phyloP scores from a whole-genome alignment of 2,888 invertebrate species.

The Polydrusus pterygomalis region DNA sequence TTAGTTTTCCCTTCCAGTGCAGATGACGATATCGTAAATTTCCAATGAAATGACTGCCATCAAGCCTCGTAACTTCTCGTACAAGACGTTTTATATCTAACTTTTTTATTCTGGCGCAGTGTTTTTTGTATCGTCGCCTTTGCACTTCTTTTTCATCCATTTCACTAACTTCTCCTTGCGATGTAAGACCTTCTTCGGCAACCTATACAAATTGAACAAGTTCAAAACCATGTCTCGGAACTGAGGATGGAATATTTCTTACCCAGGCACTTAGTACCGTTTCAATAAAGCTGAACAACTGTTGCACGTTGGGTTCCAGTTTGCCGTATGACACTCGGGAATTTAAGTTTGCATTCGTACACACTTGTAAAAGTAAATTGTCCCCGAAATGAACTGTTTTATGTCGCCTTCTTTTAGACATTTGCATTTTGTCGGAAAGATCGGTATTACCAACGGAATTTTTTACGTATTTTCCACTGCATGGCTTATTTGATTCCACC shows the following conservation, averaged over 20 bases:
- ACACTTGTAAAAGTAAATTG: constrained; percentile 82
- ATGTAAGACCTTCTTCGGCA: constrained; percentile 82
- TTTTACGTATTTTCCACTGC: constrained; percentile 67
- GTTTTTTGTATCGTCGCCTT: constrained; percentile 77
- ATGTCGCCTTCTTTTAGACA: constrained; percentile 82
- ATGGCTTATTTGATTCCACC: constrained; percentile 71
- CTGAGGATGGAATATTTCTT: constrained; percentile 30
- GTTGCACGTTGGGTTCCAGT: constrained; percentile 86
- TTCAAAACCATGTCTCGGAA: not conserved
- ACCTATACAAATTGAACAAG: constrained; percentile 62
- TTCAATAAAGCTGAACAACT: constrained; percentile 88
- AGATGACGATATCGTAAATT: constrained; percentile 84
- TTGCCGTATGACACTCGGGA: constrained; percentile 74
- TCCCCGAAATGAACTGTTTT: constrained; percentile 88
- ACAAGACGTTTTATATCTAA: constrained; percentile 82
- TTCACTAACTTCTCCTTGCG: constrained; percentile 84
- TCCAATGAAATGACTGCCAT: constrained; percentile 80
- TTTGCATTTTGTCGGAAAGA: constrained; percentile 70
- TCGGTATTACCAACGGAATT: constrained; percentile 65
- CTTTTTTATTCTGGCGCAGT: constrained; percentile 79
- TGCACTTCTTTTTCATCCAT: constrained; percentile 80
- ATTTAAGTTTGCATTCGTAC: constrained; percentile 76
- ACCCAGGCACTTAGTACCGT: constrained; percentile 86
- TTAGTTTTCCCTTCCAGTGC: constrained; percentile 90
- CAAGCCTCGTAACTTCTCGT: constrained; percentile 81